Conservation (phyloP, 2,797 vertebrate species). For the Pelodytes ibericus region DNA sequence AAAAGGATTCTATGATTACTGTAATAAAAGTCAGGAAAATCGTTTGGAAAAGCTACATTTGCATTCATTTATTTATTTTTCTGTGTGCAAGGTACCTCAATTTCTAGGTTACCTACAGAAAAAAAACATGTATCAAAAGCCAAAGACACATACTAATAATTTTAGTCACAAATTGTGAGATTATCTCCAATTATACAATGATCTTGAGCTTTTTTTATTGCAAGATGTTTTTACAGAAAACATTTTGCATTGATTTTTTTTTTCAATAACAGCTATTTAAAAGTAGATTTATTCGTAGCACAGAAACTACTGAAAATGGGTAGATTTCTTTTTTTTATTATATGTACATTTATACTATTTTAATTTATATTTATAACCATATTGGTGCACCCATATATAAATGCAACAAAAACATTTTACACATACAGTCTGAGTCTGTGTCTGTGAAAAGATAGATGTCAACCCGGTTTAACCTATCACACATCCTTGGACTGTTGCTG, state of each 20-base stretch:
- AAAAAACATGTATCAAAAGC: background rate
- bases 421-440: too few species aligned
- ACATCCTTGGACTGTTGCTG: too few species aligned
- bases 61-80: slow-evolving; percentile 4
- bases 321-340: too few species aligned
- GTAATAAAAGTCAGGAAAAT: slow-evolving; percentile 7
- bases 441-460: too few species aligned
- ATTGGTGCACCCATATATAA: too few species aligned
- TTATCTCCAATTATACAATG: background rate
- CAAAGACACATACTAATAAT: background rate
- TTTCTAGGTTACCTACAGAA: background rate
- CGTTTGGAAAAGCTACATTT: slow-evolving; percentile 2
- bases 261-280: too few species aligned
- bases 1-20: slow-evolving; percentile 45
- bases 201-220: background rate
- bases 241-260: background rate
- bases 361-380: too few species aligned
- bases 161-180: background rate
- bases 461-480: too few species aligned
- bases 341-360: too few species aligned
- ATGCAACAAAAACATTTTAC: too few species aligned
- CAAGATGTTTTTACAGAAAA: background rate
- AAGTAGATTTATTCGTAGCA: too few species aligned
- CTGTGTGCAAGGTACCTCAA: background rate
- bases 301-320: too few species aligned